Evolutionary conservation across 2,888 invertebrate species (phyloP), one percentile per base, ranked within the genome.

Genomic region (Sceliomorpha sp.): DNA sequence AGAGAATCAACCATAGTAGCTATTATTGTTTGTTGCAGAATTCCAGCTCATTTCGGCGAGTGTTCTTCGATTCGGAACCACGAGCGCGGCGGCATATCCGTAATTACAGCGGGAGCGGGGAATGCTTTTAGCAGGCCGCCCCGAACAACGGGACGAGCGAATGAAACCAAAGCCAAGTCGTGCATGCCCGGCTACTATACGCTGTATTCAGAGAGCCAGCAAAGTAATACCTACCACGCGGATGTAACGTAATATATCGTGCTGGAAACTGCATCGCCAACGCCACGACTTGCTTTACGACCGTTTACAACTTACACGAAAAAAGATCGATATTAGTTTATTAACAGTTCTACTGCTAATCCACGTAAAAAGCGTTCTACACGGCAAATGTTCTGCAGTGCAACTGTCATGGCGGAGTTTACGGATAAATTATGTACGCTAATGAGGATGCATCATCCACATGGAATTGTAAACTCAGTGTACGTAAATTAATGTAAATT

Each of bases 41-140:
- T 74, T 75, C 78, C 50, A 50, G 64, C 71, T 71, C 75, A 70
- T 79, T 79, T 78, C 62, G 73, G 72, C 76, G 72, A 69, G 72
- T 74, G 73, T 69, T 77, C 66, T 71, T 69, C 74, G 74, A 70
- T 77, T 77, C 78, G 74, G 59, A 76, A 72, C 72, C 75, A 56
- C 53, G 48, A 50, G 44, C 26, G 55, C 44, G 14, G 24, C 69
- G 48, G 67, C 75, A 73, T 75, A 77, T 75, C 74, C 69, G 80
- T 82, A 86, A 86, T 85, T 85, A 82, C 80, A 66, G 64, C 50
- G 68, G 68, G 69, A 79, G 77, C 73, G 73, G 75, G 75, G 77
- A 83, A 84, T 83, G 85, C 85, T 83, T 84, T 86, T 84, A 84
- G 80, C 76, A 73, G 58, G 70, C 67, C 69, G 71, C 69, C 51